Base-by-base conservation (phyloP, 92 coral and sea anemone species). In the Meandrina meandrites region DNA sequence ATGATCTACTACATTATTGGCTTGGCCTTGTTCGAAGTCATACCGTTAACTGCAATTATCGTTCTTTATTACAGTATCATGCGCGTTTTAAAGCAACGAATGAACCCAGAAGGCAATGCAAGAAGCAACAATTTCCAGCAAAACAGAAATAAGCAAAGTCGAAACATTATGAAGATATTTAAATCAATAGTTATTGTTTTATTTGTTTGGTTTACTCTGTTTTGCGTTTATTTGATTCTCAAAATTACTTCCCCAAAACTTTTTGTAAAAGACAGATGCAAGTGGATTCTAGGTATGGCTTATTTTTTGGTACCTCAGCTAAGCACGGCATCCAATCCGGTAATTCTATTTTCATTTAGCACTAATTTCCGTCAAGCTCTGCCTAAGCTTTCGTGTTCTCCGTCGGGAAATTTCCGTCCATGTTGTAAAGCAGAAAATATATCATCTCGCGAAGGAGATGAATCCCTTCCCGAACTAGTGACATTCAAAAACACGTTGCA, bases 201-300 rank as follows among this genome's bases (percentile, higher is more conserved):
- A 14, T 76, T 30, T 19, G 0, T 16, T 24, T 80, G 84, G 56
- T 80, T 80, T 37, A 62, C 47, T 11, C 37, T 80, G 13, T 80
- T 64, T 80, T 60, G 74, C 8, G 12, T 62, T 14, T 80, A 80
- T 37, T 80, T 80, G 54, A 18, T 40, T 64, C 45, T 80, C 1
- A 60, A 80, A 34, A 40, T 64, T 4, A 37, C 15, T 10, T 40
- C 15, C 19, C 75, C 73, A 13, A 31, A n/a, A 12, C 27, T 62
- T 80, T 42, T 80, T 7, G 13, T 80, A 21, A 80, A 17, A n/a
- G 84, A 80, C 45, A 40, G 48, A 17, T 80, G 84, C 30, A 80
- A 80, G 57, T 60, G 54, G 57, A 80, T 45, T 80, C 11, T 62
- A 0, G 84, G 74, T 5, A 40, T 80, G 15, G 14, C 74, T 9